Percentiles rank a stretch among this genome's conserved stretches.
phyloP scores from a whole-genome alignment of 2,797 vertebrate species.

The Ctenopoma kingsleyae region DNA sequence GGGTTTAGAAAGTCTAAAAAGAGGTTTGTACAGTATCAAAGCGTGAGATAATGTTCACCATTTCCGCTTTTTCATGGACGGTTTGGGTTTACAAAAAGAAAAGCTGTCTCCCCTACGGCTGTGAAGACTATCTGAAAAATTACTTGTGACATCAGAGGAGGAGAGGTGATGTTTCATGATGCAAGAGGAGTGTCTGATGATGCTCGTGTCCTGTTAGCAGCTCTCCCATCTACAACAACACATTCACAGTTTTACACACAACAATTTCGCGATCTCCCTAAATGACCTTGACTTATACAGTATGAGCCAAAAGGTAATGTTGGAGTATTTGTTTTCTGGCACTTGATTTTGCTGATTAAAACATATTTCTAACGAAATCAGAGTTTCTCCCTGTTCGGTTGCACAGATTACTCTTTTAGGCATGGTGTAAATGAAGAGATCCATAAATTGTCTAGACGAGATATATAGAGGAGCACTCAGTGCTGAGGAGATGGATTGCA shows the following conservation, averaged over 20 bases:
- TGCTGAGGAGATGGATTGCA: slow-evolving; percentile 23
- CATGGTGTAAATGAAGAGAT: slow-evolving; percentile 25
- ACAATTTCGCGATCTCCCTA: slow-evolving; percentile 10
- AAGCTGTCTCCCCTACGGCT: slow-evolving; percentile 34
- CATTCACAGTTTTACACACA: slow-evolving; percentile 9
- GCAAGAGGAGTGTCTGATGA: slow-evolving; percentile 14
- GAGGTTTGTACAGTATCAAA: slow-evolving; percentile 57
- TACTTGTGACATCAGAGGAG: slow-evolving; percentile 39
- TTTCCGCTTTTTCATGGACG: slow-evolving; percentile 22
- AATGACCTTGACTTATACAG: slow-evolving; percentile 55
- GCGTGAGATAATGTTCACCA: slow-evolving; percentile 39
- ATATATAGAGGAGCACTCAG: slow-evolving; percentile 8
- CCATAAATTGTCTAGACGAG: slow-evolving; percentile 13
- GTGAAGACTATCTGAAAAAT: slow-evolving; percentile 20
- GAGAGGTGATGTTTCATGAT: slow-evolving; percentile 34
- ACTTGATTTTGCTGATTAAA: slow-evolving; percentile 56
- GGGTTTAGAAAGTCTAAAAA: slow-evolving; percentile 29
- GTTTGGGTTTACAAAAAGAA: slow-evolving; percentile 45
- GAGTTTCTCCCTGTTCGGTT: slow-evolving; percentile 53
- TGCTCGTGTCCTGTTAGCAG: slow-evolving; percentile 4
- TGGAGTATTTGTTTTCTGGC: background rate
- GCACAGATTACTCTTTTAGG: slow-evolving; percentile 70
- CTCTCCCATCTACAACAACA: background rate
- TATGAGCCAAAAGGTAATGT: slow-evolving; percentile 32
- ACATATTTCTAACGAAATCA: slow-evolving; percentile 49